Evolutionary conservation across 2,113 vertebrate species (phyloP).

Genomic region (Anser brachyrhynchus): DNA sequence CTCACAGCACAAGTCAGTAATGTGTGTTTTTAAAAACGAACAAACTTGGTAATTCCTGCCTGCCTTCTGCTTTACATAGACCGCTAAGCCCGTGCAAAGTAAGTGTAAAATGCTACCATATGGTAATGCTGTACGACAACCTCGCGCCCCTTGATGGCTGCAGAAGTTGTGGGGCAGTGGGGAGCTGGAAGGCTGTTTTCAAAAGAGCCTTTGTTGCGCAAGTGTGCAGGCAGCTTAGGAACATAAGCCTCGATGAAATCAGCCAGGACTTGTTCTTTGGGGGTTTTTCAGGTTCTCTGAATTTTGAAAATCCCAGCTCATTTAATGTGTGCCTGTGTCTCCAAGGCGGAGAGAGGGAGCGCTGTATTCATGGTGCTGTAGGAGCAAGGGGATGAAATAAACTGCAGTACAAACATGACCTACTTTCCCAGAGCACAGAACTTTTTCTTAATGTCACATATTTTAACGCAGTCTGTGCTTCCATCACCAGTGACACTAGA

Average conservation of each 20-base stretch:
- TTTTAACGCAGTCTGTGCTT: not conserved
- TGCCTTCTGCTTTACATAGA: not conserved
- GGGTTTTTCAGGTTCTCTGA: not conserved
- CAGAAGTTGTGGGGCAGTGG: not conserved
- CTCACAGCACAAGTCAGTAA: not conserved
- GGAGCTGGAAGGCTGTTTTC: not conserved
- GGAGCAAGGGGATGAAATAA: not conserved
- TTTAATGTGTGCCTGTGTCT: not conserved
- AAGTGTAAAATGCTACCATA: not conserved
- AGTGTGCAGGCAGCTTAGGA: not conserved
- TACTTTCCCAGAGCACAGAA: not conserved
- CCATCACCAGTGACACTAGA: not conserved
- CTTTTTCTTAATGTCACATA: not conserved
- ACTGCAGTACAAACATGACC: not conserved
- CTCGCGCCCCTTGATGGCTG: fast-evolving
- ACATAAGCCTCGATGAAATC: not conserved
- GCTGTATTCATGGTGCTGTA: not conserved
- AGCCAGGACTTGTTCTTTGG: not conserved
- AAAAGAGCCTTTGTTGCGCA: not conserved
- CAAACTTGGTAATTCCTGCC: not conserved
- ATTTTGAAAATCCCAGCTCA: not conserved
- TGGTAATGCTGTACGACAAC: not conserved
- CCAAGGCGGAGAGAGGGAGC: not conserved
- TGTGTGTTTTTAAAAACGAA: not conserved
- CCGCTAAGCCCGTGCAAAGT: not conserved